A percentile compares a stretch with the other conserved stretches of the same genome.
phyloP scores from a whole-genome alignment of 30 jellyfish, hydroid and myxozoan genomes.

The Catostylus mosaicus region DNA sequence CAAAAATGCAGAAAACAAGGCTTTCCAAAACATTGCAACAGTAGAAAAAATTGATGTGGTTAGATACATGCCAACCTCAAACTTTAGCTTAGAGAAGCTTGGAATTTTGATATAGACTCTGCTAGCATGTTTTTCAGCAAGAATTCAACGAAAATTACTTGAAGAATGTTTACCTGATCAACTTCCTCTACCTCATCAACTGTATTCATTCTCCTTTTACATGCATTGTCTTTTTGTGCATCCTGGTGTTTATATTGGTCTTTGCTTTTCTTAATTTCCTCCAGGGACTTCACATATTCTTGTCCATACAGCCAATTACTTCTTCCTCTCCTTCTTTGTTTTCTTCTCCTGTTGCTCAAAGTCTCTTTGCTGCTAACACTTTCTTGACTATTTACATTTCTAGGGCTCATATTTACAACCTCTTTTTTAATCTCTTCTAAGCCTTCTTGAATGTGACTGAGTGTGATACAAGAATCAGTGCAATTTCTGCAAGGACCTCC shows the following conservation, averaged over 20 bases:
- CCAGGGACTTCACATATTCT: slow-evolving; percentile 8
- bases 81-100: too few relatives aligned
- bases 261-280: neutral
- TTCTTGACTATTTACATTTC: neutral
- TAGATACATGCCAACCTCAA: too few relatives aligned
- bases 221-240: neutral
- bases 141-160: too few relatives aligned
- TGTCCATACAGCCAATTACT: slow-evolving; percentile 50
- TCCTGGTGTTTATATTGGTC: neutral
- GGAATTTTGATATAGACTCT: too few relatives aligned
- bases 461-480: neutral
- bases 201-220: neutral
- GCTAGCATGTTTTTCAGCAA: too few relatives aligned
- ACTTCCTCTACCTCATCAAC: neutral
- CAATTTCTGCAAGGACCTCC: neutral
- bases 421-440: slow-evolving; percentile 53
- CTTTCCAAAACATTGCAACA: too few relatives aligned
- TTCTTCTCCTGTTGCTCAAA: slow-evolving; percentile 6
- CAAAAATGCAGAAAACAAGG: too few relatives aligned
- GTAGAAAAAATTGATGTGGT: too few relatives aligned
- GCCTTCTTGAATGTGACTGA: slow-evolving; percentile 42
- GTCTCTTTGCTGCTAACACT: neutral
- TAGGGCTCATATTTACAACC: slow-evolving; percentile 15
- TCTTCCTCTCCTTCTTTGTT: slow-evolving; percentile 62
- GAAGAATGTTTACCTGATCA: too few relatives aligned